Base-by-base conservation (phyloP, 2,113 vertebrate genomes). In the Paradoxurus hermaphroditus region DNA sequence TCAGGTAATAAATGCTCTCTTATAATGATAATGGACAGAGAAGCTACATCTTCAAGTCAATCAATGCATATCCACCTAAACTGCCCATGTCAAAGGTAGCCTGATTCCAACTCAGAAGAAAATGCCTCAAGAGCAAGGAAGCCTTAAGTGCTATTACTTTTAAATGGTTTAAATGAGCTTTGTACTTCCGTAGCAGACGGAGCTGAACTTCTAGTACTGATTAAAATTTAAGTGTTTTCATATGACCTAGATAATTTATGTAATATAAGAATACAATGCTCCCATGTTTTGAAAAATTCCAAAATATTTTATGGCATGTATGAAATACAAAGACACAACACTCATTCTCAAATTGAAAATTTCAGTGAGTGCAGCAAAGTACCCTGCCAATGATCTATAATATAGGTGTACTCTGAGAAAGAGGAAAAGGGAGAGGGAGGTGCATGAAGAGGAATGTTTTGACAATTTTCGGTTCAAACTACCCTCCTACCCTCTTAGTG, bases 81-180 rank as follows among this genome's bases (percentile, higher is more conserved):
- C 0, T 51, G 29, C 34, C 63, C 36, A 81, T 51, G 36, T 84
- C 94, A 90, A 88, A 97, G 91, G 82, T 2, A 94, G n/a, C 68
- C 46, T 63, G 41, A 65, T 27, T 56, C n/a, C 89, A 62, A 77
- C 36, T 85, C 31, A 75, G 36, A 73, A 85, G 23, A 89, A 94
- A 93, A 67, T 16, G n/a, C 41, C 44, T 78, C 10, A 4, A 89
- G 73, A 44, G n/a, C 72, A 95, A 97, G 36, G 65, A 75, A 92
- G 34, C 13, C 73, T 92, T 88, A 90, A 89, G 83, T 51, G 31
- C 16, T 92, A 83, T 63, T 79, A 87, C 49, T 94, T 96, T 75
- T 19, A 56, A 96, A 34, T 89, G 73, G 83, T 95, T 96, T 94
- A 75, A 86, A 36, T 89, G 68, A 83, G 59, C 92, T 84, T 72